These are phyloP conservation scores for Macroglossus sobrinus DNA, from an alignment of 2,113 vertebrate species.

Conservation along the genomic window DNA sequence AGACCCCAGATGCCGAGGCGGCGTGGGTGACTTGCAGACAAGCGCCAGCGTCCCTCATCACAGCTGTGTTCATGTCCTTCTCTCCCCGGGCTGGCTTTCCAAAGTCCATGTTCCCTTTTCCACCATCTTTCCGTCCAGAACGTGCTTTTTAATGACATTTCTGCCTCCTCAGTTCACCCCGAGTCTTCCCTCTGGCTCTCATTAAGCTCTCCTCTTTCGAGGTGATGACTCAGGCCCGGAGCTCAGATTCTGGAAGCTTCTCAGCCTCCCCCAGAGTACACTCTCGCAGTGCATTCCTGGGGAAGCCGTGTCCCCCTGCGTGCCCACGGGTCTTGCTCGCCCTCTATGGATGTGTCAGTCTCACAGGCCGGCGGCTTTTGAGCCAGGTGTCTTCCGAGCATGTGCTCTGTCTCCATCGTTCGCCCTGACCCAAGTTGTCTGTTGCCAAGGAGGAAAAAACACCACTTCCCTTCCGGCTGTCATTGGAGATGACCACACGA, in stretches of 20 bases:
- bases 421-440: background rate
- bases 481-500: background rate
- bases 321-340: background rate
- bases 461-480: background rate
- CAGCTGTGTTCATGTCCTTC: accelerated
- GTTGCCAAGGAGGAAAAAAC: too few species aligned
- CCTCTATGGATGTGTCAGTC: accelerated
- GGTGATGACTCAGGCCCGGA: background rate
- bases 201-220: background rate
- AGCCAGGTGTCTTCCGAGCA: too few species aligned
- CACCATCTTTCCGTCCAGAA: too few species aligned
- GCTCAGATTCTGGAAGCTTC: background rate
- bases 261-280: background rate
- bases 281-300: background rate
- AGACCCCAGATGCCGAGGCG: accelerated
- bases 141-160: accelerated
- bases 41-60: accelerated
- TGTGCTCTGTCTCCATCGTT: accelerated
- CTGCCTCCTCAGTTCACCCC: accelerated
- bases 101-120: accelerated
- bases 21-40: too few species aligned
- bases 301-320: background rate
- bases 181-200: background rate
- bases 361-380: accelerated
- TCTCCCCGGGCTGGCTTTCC: background rate